These are phyloP conservation scores for Gadus macrocephalus DNA, from an alignment of 2,113 vertebrate species.

Conservation along the genomic window DNA sequence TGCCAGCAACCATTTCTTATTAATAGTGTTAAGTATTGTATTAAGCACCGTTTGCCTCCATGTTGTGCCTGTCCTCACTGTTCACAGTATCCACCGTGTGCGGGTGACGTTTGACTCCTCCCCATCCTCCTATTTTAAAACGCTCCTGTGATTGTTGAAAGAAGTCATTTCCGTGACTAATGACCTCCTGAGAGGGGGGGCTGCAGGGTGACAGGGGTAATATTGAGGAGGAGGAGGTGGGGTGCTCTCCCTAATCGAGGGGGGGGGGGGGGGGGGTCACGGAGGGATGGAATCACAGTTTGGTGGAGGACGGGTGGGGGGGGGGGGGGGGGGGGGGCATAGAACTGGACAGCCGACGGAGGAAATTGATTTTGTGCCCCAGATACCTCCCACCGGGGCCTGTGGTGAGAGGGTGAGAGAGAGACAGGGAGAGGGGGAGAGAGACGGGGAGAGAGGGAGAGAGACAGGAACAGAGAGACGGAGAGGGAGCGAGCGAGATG, in stretches of 20 bases:
- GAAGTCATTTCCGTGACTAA: slow-evolving; percentile 50
- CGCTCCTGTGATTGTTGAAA: slow-evolving; percentile 39
- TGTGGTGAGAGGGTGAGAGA: slow-evolving; percentile 16
- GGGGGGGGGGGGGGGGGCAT: neutral
- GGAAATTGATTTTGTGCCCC: slow-evolving; percentile 67
- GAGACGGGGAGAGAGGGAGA: no score
- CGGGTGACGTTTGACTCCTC: slow-evolving; percentile 4
- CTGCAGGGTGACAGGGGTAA: slow-evolving; percentile 36
- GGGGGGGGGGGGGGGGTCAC: slow-evolving; percentile 22
- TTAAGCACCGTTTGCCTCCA: no score
- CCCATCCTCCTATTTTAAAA: slow-evolving; percentile 5
- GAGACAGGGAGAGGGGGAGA: no score
- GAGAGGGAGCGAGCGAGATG: neutral
- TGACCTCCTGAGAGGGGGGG: slow-evolving; percentile 40
- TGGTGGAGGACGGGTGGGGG: slow-evolving; percentile 16
- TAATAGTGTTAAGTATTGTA: neutral
- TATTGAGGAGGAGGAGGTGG: slow-evolving; percentile 46
- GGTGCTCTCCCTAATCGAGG: slow-evolving; percentile 59
- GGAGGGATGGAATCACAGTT: slow-evolving; percentile 56
- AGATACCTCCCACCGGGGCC: slow-evolving; percentile 37
- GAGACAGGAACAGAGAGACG: no score
- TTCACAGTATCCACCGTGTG: neutral
- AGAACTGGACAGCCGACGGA: slow-evolving; percentile 31
- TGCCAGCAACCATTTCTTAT: neutral
- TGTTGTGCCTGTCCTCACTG: no score